Base-by-base conservation (phyloP, 2,888 invertebrate genomes). In the Sympetrum striolatum region DNA sequence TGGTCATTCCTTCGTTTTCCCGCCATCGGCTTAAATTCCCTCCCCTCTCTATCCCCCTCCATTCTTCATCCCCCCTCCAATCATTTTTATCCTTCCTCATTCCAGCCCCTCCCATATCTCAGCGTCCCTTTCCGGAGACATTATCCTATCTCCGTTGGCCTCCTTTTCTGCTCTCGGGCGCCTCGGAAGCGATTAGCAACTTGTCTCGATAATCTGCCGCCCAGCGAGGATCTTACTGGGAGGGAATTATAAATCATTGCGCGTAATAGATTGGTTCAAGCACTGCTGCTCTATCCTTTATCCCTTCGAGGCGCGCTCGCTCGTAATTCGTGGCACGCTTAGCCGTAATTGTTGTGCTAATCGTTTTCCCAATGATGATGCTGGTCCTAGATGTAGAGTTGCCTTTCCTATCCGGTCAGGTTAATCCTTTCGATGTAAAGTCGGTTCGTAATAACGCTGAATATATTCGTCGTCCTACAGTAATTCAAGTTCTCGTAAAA, bases 181-280 rank as follows among this genome's bases (percentile, higher is more conserved):
- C 86, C 86, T 58, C 35, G 31, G 25, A 60, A 60, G 35, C 86
- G 86, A 86, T 86, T 86, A 86, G 86, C 86, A 60, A 86, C 58
- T 86, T 86, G 82, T 82, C 82, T 82, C 58, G 58, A 53, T 86
- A 86, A 86, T 86, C 58, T 37, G 35, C 37, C 58, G 31, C 53
- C 53, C 44, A 35, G 48, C 81, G 60, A 86, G 86, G 60, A 86
- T 60, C 86, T 60, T 60, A 60, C 60, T 31, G 53, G 53, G 53
- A 53, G 82, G 53, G 82, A 82, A 82, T 82, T 53, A 58, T 31
- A 82, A 82, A 82, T 82, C 82, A 58, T 48, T 18, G 82, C 4
- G 60, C 60, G 60, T 6, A 8, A 44, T 44, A 44, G 44, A 44
- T 44, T 8, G 44, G 44, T 4, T 44, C 10, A 44, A 44, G 44